Evolutionary conservation across 1,140 invertebrate species (phyloP), one percentile per base, ranked within the genome.

Genomic region (Drosophila triauraria): DNA sequence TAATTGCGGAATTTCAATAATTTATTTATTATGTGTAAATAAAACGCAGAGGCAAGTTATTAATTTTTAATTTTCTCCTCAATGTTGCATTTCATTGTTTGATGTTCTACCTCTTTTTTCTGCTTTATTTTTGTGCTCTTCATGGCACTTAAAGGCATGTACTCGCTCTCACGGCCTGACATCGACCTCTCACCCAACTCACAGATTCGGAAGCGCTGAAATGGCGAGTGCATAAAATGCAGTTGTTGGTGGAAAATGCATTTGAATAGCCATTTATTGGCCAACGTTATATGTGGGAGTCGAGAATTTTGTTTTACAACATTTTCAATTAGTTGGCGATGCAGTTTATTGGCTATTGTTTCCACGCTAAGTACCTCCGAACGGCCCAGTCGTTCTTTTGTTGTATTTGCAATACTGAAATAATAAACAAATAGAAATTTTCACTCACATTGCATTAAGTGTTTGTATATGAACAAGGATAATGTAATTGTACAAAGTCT

Each of bases 1-100:
- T 84, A 88, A 87, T 87, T 87, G 86, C 75, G 85, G 84, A 90
- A 88, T 88, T 90, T 90, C 74, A 90, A 90, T 88, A 77, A 88
- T 78, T 88, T 87, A 87, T 87, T 87, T 88, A 90, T 84, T 81
- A 75, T 72, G 64, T 84, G 84, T 90, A 90, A 84, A 84, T 84
- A 87, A 86, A 90, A 84, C 59, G 60, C 75, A 56, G 65, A 74
- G 57, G 40, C 47, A 68, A 77, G 84, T 84, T 87, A 88, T 88
- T 90, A 87, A 87, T 84, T 86, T 86, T 86, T 88, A 80, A 86
- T 86, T 75, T 75, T 56, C 61, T 60, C 64, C 63, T 61, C 40
- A 51, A 75, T 59, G 79, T 78, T 53, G 62, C 74, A 59, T 69
- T 77, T 48, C 46, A 71, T 72, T 72, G 69, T 72, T 72, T 71